Percentiles rank a stretch among this genome's conserved stretches.
These are phyloP conservation scores for Actinostola sp. DNA, from an alignment of 92 coral and sea anemone genomes.

Conservation along the genomic window DNA sequence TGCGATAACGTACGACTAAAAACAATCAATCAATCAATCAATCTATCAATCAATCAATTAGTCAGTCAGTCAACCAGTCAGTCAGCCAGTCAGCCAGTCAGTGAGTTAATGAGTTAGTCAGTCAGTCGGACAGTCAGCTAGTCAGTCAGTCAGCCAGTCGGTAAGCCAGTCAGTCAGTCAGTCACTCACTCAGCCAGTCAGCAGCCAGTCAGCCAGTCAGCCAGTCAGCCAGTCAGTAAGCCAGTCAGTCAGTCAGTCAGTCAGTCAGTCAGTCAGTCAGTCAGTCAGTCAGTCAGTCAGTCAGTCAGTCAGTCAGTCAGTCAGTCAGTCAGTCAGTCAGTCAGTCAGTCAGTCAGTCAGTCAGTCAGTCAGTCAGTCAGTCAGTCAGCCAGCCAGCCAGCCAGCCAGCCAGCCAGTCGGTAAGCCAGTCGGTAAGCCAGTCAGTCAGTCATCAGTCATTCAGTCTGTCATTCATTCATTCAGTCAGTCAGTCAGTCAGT, in stretches of 20 bases:
- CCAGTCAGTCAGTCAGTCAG: neutral
- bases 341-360: too few relatives aligned
- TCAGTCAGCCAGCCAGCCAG: too few relatives aligned
- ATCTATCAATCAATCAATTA: neutral
- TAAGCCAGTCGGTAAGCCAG: neutral
- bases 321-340: too few relatives aligned
- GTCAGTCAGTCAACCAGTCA: neutral
- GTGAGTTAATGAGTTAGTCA: neutral
- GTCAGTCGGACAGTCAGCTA: too few relatives aligned
- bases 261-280: neutral
- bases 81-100: neutral
- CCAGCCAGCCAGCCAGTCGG: slow-evolving; percentile 1
- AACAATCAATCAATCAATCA: neutral
- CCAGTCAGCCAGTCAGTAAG: too few relatives aligned
- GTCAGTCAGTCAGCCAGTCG: too few relatives aligned
- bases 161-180: neutral
- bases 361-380: too few relatives aligned
- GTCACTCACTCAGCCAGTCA: neutral
- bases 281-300: neutral
- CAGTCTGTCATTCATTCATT: neutral
- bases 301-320: neutral
- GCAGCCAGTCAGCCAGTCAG: too few relatives aligned
- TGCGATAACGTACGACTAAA: slow-evolving; percentile 78
- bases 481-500: neutral
- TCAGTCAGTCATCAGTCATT: neutral